These are phyloP conservation scores for Malacoraja senta DNA, from an alignment of 2,797 vertebrate genomes.

Conservation along the genomic window DNA sequence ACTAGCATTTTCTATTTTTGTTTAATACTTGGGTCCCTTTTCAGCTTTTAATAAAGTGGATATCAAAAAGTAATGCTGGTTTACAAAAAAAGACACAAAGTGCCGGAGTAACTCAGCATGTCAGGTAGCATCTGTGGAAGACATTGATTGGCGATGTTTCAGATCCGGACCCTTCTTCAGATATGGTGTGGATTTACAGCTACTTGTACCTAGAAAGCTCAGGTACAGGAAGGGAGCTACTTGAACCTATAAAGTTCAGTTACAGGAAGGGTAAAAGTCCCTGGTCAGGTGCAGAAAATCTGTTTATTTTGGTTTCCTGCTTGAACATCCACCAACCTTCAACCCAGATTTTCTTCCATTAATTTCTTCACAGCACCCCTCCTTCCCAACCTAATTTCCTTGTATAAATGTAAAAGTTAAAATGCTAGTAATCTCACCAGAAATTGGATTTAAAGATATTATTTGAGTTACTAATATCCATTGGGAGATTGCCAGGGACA, in stretches of 20 bases:
- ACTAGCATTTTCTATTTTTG: no score
- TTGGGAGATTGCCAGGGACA: no score
- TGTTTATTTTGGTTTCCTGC: background rate
- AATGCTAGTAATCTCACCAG: background rate
- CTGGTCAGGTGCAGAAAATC: background rate
- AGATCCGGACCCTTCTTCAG: no score
- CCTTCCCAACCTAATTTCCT: background rate
- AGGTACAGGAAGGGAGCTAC: background rate
- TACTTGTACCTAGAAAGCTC: background rate
- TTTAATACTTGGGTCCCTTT: no score
- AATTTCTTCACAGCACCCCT: no score
- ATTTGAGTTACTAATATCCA: background rate
- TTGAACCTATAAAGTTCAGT: background rate
- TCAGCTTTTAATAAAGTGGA: background rate
- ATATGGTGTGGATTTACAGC: background rate
- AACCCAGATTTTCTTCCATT: background rate
- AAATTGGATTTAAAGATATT: background rate
- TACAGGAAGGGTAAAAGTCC: background rate
- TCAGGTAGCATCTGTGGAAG: no score
- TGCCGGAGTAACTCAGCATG: no score
- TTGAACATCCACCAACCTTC: background rate
- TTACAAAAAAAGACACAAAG: no score
- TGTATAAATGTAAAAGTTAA: slow-evolving; percentile 3
- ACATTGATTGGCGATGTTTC: no score
- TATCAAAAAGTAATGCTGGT: background rate